Evolutionary conservation across 2,113 vertebrate genomes (phyloP), one percentile per base, ranked within the genome.

Genomic region (Seriola aureovittata): DNA sequence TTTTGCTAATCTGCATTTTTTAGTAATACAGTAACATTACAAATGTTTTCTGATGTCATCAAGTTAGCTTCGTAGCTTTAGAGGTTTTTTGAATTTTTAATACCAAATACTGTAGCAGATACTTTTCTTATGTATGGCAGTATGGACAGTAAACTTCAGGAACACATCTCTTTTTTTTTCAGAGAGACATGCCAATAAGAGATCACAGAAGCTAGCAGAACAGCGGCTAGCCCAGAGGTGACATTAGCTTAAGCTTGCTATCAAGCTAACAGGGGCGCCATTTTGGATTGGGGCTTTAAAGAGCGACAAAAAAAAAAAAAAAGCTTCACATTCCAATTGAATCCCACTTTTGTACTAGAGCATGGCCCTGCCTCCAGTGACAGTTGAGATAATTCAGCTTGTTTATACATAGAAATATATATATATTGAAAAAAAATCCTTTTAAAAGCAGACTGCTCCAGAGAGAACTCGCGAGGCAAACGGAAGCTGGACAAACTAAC

Each of bases 401-500:
- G 25, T 86, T 84, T 82, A 58, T 83, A 87, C 52, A 80, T 57
- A 80, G 14, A 86, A 82, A 77, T 78, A 55, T 71, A 67, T 13
- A 40, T 44, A 23, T 65, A 23, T 68, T 70, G 8, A 55, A 78
- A 65, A 70, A 46, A 67, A 57, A 65, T 59, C 42, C 80, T 74
- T 88, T 84, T 74, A 48, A 89, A 85, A 84, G 80, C 78, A 85
- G 78, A 88, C 60, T 44, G 69, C 60, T 87, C 38, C 64, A 73
- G 79, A 92, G 55, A 90, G 73, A 85, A 86, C 64, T 82, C 79
- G 83, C 62, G 57, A 91, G 80, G 89, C 71, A 88, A 92, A 93
- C 81, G 86, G 69, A 91, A 87, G 82, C 85, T 78, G 90, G 87
- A 94, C 84, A 89, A 92, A 87, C 90, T 91, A 91, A 92, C 91